Evolutionary conservation across 1,140 invertebrate species (phyloP), one percentile per base, ranked within the genome.

Genomic region (Brachionus rotundiformis): DNA sequence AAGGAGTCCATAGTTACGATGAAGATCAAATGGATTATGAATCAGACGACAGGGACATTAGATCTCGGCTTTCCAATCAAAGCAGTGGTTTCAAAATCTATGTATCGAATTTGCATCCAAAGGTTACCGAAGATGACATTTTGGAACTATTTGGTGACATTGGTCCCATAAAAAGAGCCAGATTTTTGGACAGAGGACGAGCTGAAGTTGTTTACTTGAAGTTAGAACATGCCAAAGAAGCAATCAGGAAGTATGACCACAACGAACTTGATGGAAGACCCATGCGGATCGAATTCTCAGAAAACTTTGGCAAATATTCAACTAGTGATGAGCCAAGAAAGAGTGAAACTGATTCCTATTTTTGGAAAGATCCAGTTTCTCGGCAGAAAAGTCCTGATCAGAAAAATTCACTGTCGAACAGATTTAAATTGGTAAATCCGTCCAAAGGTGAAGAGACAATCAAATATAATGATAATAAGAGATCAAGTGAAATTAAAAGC

Each of bases 121-220:
- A 92, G 83, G 94, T 95, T 0, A 94, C 93, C 5, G 92, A 93
- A 83, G 92, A 94, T 84, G 94, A 96, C 88, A 94, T 96, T 39
- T 63, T 94, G 91, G 95, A 97, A 89, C 89, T 97, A 61, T 96
- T 96, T 90, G 94, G 93, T 85, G 94, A 95, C 85, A 92, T 96
- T 82, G 95, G 95, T 10, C 91, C 93, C 61, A 90, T 97, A 84
- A 88, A 94, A 44, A 91, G 92, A 83, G 94, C 94, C 1, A 91
- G 92, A 84, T 89, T 96, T 84, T 91, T 95, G n/a, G 91, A 93
- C 71, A 91, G 92, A 3, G 94, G 94, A 4, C 92, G 92, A 10
- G 94, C 94, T 0, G 94, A 96, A 89, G 94, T 96, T 10, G 92
- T 95, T 83, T 96, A 94, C 86, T 92, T 93, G 84, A 92, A 91